Percentiles rank a stretch among this genome's conserved stretches.
Evolutionary conservation across 2,888 invertebrate genomes (phyloP).

Genomic region (Plagodis pulveraria): DNA sequence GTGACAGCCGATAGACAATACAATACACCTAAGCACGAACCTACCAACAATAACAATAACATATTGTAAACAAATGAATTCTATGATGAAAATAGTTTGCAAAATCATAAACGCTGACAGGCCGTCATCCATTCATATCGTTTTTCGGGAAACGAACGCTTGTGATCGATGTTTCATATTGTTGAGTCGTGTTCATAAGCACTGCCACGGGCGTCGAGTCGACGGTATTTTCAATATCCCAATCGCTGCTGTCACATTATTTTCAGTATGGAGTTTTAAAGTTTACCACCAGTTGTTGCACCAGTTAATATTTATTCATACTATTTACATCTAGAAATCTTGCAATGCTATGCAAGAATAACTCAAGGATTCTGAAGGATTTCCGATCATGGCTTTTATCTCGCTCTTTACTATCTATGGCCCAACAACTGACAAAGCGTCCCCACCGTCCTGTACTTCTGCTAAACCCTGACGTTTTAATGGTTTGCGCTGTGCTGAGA

Average conservation of each 20-base stretch:
- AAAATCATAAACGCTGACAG: slow-evolving; percentile 24
- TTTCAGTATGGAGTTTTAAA: slow-evolving; percentile 15
- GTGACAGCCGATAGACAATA: too few relatives aligned
- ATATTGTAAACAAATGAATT: not conserved
- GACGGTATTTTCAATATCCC: slow-evolving; percentile 30
- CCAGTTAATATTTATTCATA: not conserved
- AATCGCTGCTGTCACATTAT: slow-evolving; percentile 14
- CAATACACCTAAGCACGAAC: too few relatives aligned
- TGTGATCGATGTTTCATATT: slow-evolving; percentile 36
- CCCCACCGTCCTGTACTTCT: too few relatives aligned
- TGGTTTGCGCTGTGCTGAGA: too few relatives aligned
- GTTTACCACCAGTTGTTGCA: not conserved
- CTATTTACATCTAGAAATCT: too few relatives aligned
- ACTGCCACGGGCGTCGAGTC: slow-evolving; percentile 23
- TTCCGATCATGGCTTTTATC: not conserved
- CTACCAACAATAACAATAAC: too few relatives aligned
- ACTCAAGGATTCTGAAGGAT: not conserved
- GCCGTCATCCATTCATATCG: slow-evolving; percentile 17
- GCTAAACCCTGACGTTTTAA: too few relatives aligned
- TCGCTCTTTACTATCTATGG: too few relatives aligned
- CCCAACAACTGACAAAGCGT: too few relatives aligned
- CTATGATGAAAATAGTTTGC: not conserved
- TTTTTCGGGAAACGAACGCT: slow-evolving; percentile 29
- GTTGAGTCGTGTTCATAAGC: slow-evolving; percentile 28
- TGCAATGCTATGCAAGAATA: not conserved